Evolutionary conservation across 2,888 invertebrate species (phyloP), one percentile per base, ranked within the genome.

Genomic region (Spilosoma lubricipeda): DNA sequence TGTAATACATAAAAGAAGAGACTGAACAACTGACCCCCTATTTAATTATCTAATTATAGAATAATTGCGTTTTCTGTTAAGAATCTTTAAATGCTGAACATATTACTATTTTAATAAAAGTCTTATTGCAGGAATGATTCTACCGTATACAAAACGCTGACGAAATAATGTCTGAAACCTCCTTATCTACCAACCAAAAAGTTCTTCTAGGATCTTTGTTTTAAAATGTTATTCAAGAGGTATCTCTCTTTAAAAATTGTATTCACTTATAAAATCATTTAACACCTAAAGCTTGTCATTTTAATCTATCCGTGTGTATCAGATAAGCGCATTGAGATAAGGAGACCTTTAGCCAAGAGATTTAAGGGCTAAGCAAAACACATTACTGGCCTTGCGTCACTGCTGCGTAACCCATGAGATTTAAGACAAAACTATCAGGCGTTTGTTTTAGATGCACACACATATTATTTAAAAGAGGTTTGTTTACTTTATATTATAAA

Each of bases 331-430:
- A 78, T 77, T 76, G 78, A 76, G 83, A 83, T 83, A 83, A 83
- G 80, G 48, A 63, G 67, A 72, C 78, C 83, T 81, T 81, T 76
- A 69, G 70, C 72, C 59, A 75, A 78, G 75, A 83, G 79, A 81
- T 79, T 81, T 79, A 73, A 79, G 79, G 85, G 77, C 80, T 81
- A 78, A 82, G 73, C 79, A 83, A 78, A 83, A 81, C 81, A 85
- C 81, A 83, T 83, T 76, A 85, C 79, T 74, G 77, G 77, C 81
- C 79, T 80, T 80, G 73, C 72, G 67, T 75, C 74, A 76, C 69
- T 72, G 76, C 76, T 72, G 68, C 70, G 59, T 48, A 75, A 42
- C 74, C 45, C 64, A 70, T 13, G 65, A 68, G 68, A 45, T 65
- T 45, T n/a, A 5, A 52, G 65, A 65, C 36, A 72, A 64, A 42